phyloP scores from a whole-genome alignment of 2,888 invertebrate species.

The Cephus spinipes region DNA sequence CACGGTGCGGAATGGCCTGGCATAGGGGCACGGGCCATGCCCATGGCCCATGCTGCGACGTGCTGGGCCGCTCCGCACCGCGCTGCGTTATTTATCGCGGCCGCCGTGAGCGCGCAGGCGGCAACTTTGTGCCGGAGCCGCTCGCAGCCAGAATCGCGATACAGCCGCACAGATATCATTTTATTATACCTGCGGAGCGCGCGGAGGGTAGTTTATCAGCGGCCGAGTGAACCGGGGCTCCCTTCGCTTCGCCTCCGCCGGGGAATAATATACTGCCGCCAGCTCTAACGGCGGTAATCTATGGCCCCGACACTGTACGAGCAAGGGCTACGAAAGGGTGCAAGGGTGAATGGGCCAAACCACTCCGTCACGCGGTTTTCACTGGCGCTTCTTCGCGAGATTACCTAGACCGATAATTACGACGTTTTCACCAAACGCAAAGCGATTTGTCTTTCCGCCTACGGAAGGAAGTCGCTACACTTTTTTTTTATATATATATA shows the following conservation, averaged over 20 bases:
- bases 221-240: constrained; percentile 36
- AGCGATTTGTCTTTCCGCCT: constrained; percentile 50
- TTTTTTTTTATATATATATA: neutral
- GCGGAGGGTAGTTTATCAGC: constrained; percentile 56
- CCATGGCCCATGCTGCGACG: constrained; percentile 14
- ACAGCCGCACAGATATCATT: constrained; percentile 57
- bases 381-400: constrained; percentile 47
- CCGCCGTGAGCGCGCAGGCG: constrained; percentile 54
- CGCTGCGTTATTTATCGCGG: constrained; percentile 55
- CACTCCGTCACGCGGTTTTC: constrained; percentile 53
- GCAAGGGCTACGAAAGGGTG: constrained; percentile 38
- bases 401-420: constrained; percentile 53
- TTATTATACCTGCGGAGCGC: constrained; percentile 56
- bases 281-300: constrained; percentile 53
- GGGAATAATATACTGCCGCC: constrained; percentile 52
- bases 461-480: neutral
- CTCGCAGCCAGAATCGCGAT: constrained; percentile 53
- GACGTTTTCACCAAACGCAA: constrained; percentile 52
- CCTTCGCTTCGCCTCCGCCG: constrained; percentile 26
- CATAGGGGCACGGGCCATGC: constrained; percentile 15
- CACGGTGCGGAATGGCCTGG: constrained; percentile 11
- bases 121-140: constrained; percentile 53
- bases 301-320: constrained; percentile 45
- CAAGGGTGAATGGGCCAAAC: constrained; percentile 47
- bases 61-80: constrained; percentile 1